Evolutionary conservation across 2,113 vertebrate species (phyloP).

Genomic region (Archilochus colubris): DNA sequence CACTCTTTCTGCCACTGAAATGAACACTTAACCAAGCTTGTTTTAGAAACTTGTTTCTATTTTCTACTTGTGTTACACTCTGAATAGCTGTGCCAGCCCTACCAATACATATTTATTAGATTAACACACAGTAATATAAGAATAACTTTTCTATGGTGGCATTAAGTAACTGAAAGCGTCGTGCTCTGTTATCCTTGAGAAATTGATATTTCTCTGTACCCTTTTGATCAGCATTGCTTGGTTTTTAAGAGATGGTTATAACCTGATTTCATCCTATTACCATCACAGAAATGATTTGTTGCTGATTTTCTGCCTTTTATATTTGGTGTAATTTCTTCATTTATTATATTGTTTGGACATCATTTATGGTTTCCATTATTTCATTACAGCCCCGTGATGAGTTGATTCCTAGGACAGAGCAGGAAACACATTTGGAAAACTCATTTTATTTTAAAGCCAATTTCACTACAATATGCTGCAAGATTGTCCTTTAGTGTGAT

Average conservation of each 20-base stretch:
- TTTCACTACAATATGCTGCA: not conserved
- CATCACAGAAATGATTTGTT: not conserved
- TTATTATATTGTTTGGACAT: not conserved
- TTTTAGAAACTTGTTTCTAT: conserved; percentile 36
- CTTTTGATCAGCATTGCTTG: fast-evolving
- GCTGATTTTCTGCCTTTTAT: not conserved
- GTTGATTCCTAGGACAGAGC: not conserved
- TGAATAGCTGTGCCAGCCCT: not conserved
- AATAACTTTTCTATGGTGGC: not conserved
- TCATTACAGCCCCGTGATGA: not conserved
- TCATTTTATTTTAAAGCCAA: not conserved
- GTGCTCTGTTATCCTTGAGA: not conserved
- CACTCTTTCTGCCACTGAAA: not conserved
- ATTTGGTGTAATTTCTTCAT: not conserved
- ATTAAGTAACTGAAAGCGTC: not conserved
- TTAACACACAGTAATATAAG: not conserved
- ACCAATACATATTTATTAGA: not conserved
- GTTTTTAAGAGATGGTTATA: not conserved
- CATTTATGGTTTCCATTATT: not conserved
- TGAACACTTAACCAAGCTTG: conserved; percentile 8
- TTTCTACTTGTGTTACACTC: conserved; percentile 1
- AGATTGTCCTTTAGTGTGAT: not conserved
- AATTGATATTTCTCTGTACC: not conserved
- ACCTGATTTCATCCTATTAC: not conserved
- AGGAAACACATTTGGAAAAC: not conserved